A percentile compares a stretch with the other conserved stretches of the same genome.
These are phyloP conservation scores for Heteropelma amictum DNA, from an alignment of 2,888 invertebrate species.

Conservation along the genomic window DNA sequence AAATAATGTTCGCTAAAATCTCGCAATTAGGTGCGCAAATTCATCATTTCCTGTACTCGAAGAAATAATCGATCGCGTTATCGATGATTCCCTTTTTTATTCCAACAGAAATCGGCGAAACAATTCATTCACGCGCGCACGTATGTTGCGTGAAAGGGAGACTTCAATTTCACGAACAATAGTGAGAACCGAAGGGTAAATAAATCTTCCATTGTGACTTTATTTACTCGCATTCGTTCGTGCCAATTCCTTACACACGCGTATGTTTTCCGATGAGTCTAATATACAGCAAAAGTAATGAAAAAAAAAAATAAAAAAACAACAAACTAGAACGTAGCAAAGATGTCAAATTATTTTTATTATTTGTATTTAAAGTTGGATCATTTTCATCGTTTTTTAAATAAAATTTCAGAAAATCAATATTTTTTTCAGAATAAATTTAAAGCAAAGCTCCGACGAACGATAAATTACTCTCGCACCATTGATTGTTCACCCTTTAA, in stretches of 20 bases:
- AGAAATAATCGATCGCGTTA: constrained; percentile 4
- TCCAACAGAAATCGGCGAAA: neutral
- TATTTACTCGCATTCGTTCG: neutral
- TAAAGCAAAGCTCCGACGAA: constrained; percentile 47
- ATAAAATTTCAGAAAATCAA: neutral
- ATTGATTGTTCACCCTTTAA: constrained; percentile 67
- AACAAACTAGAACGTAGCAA: too few relatives aligned
- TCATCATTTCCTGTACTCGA: neutral
- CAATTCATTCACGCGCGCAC: neutral
- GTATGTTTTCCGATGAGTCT: too few relatives aligned
- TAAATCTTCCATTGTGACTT: constrained; percentile 14
- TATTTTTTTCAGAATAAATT: neutral
- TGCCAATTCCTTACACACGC: too few relatives aligned
- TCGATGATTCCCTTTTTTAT: neutral
- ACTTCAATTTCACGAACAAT: constrained; percentile 32
- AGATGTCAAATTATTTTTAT: neutral
- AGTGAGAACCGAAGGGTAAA: constrained; percentile 14
- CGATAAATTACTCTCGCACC: constrained; percentile 66
- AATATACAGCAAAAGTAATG: too few relatives aligned
- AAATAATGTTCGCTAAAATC: too few relatives aligned
- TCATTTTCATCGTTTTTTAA: neutral
- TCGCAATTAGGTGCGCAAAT: too few relatives aligned
- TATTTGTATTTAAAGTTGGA: neutral
- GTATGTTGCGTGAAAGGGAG: neutral
- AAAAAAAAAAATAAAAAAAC: too few relatives aligned